These are phyloP conservation scores for Syritta pipiens DNA, from an alignment of 2,888 invertebrate genomes.

Conservation along the genomic window DNA sequence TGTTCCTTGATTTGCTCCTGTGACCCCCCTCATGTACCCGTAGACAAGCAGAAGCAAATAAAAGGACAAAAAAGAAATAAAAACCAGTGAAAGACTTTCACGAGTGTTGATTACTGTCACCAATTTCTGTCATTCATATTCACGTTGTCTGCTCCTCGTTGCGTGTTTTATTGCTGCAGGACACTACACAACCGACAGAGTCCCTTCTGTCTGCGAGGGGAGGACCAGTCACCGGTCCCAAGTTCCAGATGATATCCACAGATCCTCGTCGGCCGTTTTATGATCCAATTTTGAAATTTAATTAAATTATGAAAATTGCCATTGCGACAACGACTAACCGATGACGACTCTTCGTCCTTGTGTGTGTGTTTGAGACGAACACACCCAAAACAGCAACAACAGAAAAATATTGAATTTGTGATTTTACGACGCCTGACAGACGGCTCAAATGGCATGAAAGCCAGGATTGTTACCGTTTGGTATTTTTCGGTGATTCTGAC, in stretches of 20 bases:
- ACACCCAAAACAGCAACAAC: neutral
- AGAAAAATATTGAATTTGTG: conserved; percentile 29
- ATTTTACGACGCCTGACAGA: conserved; percentile 33
- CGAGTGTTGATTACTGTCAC: conserved; percentile 35
- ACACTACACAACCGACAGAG: neutral
- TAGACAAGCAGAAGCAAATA: neutral
- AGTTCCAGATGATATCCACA: neutral
- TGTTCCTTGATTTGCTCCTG: neutral
- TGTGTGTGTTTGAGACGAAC: neutral
- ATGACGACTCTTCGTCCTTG: neutral
- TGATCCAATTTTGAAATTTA: conserved; percentile 45
- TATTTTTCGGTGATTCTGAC: conserved; percentile 21
- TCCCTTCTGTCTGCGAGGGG: conserved; percentile 1
- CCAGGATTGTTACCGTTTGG: conserved; percentile 4
- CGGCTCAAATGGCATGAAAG: conserved; percentile 26
- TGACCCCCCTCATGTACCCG: neutral
- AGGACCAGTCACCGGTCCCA: no score
- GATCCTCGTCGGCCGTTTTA: conserved; percentile 6
- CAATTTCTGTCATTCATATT: conserved; percentile 21
- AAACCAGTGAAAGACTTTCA: conserved; percentile 6
- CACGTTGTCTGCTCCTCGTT: conserved; percentile 11
- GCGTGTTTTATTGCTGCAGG: conserved; percentile 21
- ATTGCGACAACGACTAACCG: neutral
- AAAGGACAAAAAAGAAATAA: conserved; percentile 1
- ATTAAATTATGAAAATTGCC: conserved; percentile 41